Base-by-base conservation (phyloP, 2,888 invertebrate genomes). In the Dryobotodes eremita region DNA sequence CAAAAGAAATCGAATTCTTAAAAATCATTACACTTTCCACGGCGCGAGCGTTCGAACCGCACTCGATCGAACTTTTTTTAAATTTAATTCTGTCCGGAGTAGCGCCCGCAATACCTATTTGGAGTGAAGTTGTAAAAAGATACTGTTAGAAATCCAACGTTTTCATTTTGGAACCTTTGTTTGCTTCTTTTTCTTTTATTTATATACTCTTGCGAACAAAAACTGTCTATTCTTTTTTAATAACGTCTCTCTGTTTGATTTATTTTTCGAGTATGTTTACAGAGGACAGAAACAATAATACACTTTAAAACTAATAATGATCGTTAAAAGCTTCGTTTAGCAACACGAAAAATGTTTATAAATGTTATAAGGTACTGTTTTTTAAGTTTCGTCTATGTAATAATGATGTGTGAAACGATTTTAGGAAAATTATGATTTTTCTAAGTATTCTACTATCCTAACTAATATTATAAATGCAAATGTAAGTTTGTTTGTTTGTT, bases 121-220 rank as follows among this genome's bases (percentile, higher is more conserved):
- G 68, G 48, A 84, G 79, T 80, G 71, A 85, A 88, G 80, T 83
- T 87, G 85, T 88, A 87, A 85, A 89, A 84, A 85, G 78, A 85
- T 82, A 85, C 84, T 77, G 79, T 88, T 86, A 80, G 80, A 86
- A 84, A 66, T 80, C 77, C 80, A 82, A 77, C 68, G 70, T 74
- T 83, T 78, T 79, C 42, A 50, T 86, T 89, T 89, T 59, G 70
- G 57, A 53, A 53, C 42, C 64, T 80, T 57, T 82, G 77, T 87
- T 87, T 87, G 75, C 75, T 89, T 86, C 46, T 86, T 88, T 50
- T 66, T 74, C 53, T 79, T 88, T 80, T 89, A 74, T 84, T 80
- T 80, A 76, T 17, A 80, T 71, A 70, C 65, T 46, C 66, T 85
- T 75, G 68, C 59, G 65, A 82, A 80, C 80, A 75, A 81, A 77